Base-by-base conservation (phyloP, 2,113 vertebrate species). In the Thamnaconus septentrionalis region DNA sequence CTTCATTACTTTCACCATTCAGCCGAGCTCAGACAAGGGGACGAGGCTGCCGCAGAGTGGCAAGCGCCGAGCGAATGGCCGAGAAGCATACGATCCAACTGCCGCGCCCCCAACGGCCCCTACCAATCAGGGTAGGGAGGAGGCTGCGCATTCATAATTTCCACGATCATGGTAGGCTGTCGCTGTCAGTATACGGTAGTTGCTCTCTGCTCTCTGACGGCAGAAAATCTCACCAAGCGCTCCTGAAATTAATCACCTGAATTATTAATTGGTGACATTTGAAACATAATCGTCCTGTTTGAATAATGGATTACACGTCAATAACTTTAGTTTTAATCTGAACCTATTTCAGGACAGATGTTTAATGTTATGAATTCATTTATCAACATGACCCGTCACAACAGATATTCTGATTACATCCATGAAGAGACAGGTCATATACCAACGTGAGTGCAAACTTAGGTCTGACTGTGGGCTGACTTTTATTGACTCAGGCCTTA, bases 1-100 rank as follows among this genome's bases (percentile, higher is more conserved):
- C 82, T 87, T 88, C 85, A 80, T 82, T 90, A 92, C 90, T 92
- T 91, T 91, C 90, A 76, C 87, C 75, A 72, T 79, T 89, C 88
- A 89, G 70, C 87, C 88, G 83, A 91, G 42, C 85, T 75, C 81
- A 81, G 73, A 71, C 68, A 31, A 57, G 41, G 61, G 61, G 64
- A 56, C 41, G 49, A 9, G 45, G 72, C 66, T 49, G 18, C 8
- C 12, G 0, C 4, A 1, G 79, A 91, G 61, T 65, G 87, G 66
- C 82, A 82, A 11, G 10, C 0, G 1, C 3, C 3, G 3, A 63
- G 9, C 92, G 91, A 92, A 91, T 92, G 31, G 49, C 4, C 4
- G 8, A 55, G 1, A 7, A 53, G 71, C 3, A 75, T 57, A 61
- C 65, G 31, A 59, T 46, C 5, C 1, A 9, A 8, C 8, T 4